Percentiles rank a stretch among this genome's conserved stretches.
Evolutionary conservation across 2,797 vertebrate genomes (phyloP).

Genomic region (Sylvilagus floridanus): DNA sequence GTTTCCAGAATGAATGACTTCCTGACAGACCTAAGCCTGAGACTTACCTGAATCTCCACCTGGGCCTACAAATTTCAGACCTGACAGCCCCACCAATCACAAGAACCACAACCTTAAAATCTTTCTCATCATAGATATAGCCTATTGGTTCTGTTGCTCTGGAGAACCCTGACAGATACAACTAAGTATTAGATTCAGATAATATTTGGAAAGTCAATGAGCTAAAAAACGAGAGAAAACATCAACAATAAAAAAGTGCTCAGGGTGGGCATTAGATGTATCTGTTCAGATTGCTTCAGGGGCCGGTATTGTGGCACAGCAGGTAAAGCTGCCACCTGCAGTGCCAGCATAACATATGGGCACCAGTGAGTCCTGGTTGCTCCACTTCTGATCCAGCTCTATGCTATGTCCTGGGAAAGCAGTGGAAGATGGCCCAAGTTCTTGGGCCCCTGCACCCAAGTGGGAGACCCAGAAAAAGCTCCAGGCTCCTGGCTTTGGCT

Average conservation of each 20-base stretch:
- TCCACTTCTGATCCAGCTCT: no score
- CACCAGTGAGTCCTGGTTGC: no score
- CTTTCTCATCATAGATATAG: not conserved
- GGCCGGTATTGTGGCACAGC: no score
- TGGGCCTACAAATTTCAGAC: not conserved
- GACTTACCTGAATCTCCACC: not conserved
- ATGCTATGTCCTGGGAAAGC: no score
- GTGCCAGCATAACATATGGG: no score
- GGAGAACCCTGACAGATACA: not conserved
- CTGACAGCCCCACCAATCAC: not conserved
- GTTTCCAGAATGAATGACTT: not conserved
- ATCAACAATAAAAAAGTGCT: conserved; percentile 28
- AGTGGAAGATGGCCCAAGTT: no score
- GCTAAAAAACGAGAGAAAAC: conserved; percentile 46
- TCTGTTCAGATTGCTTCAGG: no score
- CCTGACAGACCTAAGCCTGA: not conserved
- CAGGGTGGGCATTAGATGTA: not conserved
- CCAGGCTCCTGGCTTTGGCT: no score
- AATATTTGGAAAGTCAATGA: not conserved
- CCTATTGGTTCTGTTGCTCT: not conserved
- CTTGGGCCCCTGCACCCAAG: no score
- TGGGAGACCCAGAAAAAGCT: no score
- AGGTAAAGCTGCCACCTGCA: no score
- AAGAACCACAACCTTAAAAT: not conserved
- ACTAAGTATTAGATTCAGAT: not conserved